phyloP scores from a whole-genome alignment of 2,113 vertebrate genomes.

The Mobula birostris region DNA sequence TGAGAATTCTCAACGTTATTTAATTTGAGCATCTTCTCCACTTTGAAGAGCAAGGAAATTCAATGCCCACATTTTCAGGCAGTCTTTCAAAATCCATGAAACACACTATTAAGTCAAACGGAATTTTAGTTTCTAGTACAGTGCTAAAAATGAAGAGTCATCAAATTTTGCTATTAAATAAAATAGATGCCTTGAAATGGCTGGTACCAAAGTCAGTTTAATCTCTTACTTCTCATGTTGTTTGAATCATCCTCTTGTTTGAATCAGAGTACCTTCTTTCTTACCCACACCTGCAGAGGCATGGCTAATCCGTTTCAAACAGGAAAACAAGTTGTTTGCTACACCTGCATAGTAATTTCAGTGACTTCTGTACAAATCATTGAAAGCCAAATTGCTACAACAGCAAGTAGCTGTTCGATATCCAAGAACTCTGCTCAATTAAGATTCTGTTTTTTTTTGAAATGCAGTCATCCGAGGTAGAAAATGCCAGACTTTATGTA shows the following conservation, averaged over 20 bases:
- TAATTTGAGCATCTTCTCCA: no score
- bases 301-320: neutral
- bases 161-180: neutral
- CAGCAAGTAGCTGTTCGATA: neutral
- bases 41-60: neutral
- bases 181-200: neutral
- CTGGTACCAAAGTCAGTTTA: neutral
- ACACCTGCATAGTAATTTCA: no score
- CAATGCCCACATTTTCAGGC: neutral
- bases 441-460: neutral
- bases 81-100: neutral
- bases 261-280: neutral
- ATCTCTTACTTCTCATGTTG: neutral
- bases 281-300: neutral
- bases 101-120: neutral
- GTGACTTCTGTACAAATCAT: no score
- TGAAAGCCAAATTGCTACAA: neutral
- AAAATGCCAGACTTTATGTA: neutral
- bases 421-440: neutral
- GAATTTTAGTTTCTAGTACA: neutral
- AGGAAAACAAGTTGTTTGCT: neutral
- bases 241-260: neutral
- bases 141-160: neutral
- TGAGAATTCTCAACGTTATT: no score
- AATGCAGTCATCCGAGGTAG: no score